A percentile compares a stretch with the other conserved stretches of the same genome.
phyloP scores from a whole-genome alignment of 1,140 invertebrate genomes.

The Cheumatopsyche charites region DNA sequence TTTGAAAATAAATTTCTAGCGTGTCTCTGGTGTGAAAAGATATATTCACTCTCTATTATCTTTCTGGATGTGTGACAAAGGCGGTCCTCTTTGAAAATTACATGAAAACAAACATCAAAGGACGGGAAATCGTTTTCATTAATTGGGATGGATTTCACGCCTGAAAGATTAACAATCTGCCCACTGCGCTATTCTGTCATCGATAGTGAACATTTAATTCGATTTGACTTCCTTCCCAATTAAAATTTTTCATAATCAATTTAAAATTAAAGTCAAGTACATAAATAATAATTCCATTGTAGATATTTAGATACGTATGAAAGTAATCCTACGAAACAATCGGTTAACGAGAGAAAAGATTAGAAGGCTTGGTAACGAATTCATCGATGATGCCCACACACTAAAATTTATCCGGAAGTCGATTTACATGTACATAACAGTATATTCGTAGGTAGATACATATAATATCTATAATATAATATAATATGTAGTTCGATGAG shows the following conservation, averaged over 20 bases:
- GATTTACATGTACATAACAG: neutral
- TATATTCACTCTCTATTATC: constrained; percentile 26
- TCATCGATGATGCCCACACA: neutral
- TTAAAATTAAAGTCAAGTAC: neutral
- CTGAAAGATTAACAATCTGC: constrained; percentile 37
- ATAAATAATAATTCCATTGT: neutral
- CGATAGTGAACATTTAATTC: constrained; percentile 9
- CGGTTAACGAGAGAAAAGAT: constrained; percentile 34
- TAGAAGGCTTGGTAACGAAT: constrained; percentile 37
- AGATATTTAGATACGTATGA: neutral
- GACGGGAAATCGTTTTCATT: constrained; percentile 45
- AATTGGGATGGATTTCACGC: constrained; percentile 43
- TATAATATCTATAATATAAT: no score
- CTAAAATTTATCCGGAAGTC: neutral
- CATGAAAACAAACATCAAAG: constrained; percentile 38
- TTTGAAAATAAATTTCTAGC: neutral
- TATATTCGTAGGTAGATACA: no score
- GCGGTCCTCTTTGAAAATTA: neutral
- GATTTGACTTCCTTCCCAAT: neutral
- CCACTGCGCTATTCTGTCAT: constrained; percentile 34
- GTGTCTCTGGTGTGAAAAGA: constrained; percentile 14
- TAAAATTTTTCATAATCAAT: neutral
- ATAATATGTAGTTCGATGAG: no score
- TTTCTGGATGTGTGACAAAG: constrained; percentile 19
- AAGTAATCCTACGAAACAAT: constrained; percentile 16